Evolutionary conservation across 2,888 invertebrate genomes (phyloP).

Genomic region (Coleophora flavipennella): DNA sequence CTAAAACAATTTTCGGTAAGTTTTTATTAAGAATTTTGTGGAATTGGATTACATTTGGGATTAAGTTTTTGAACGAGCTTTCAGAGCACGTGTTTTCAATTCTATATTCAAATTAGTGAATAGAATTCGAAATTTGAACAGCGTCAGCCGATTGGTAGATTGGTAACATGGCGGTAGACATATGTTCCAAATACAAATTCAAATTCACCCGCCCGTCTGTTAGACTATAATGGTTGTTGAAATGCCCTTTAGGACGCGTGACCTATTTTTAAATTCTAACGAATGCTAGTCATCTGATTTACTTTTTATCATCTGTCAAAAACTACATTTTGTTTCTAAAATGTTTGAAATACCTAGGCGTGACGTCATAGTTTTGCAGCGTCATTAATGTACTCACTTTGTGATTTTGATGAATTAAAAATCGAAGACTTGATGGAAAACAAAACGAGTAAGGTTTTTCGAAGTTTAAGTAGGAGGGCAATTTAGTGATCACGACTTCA

Average conservation of each 20-base stretch:
- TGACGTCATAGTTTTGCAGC: no score
- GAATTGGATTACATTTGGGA: background rate
- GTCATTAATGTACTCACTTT: no score
- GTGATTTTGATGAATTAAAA: no score
- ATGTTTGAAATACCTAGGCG: no score
- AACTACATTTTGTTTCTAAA: no score
- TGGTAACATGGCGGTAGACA: conserved; percentile 38
- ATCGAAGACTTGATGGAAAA: no score
- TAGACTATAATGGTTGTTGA: conserved; percentile 61
- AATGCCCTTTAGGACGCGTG: conserved; percentile 43
- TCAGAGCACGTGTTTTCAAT: conserved; percentile 23
- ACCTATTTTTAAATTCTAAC: conserved; percentile 45
- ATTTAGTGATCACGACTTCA: no score
- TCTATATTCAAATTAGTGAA: conserved; percentile 43
- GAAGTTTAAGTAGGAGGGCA: no score
- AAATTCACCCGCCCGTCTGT: conserved; percentile 39
- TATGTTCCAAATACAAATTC: conserved; percentile 42
- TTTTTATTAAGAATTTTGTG: background rate
- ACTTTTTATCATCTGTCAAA: no score
- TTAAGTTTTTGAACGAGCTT: conserved; percentile 18
- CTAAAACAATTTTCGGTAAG: conserved; percentile 7
- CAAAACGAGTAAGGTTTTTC: no score
- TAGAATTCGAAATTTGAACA: conserved; percentile 18
- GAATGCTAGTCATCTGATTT: no score
- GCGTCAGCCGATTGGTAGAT: conserved; percentile 42